These are phyloP conservation scores for Microctonus hyperodae DNA, from an alignment of 2,888 invertebrate genomes.

Conservation along the genomic window DNA sequence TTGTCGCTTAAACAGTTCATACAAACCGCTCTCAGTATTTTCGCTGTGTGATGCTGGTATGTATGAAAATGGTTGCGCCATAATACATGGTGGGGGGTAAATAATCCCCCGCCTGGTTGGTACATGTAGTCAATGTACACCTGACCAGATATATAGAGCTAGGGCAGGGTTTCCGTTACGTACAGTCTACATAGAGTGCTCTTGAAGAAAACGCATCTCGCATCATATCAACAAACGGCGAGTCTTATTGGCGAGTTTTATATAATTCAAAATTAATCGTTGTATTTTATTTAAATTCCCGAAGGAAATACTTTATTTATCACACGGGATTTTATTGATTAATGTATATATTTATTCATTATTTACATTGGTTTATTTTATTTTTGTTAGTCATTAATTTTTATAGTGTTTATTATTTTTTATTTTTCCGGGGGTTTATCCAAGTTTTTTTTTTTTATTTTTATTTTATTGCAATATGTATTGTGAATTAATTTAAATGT, in stretches of 20 bases:
- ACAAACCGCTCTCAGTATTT: conserved; percentile 45
- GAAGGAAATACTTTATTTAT: not conserved
- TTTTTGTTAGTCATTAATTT: too few species aligned
- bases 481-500: not conserved
- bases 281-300: not conserved
- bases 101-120: conserved; percentile 45
- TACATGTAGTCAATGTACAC: conserved; percentile 52
- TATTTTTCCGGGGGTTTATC: not conserved
- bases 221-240: conserved; percentile 30
- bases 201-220: conserved; percentile 55
- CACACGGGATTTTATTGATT: not conserved
- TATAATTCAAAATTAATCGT: not conserved
- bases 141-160: conserved; percentile 64
- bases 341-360: not conserved
- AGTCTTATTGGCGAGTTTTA: conserved; percentile 31
- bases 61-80: conserved; percentile 50
- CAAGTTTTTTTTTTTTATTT: not conserved
- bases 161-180: conserved; percentile 63
- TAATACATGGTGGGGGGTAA: conserved; percentile 47
- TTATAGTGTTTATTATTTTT: too few species aligned
- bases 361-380: too few species aligned
- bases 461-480: not conserved
- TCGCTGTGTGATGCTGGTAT: conserved; percentile 39
- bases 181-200: conserved; percentile 63
- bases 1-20: conserved; percentile 46